phyloP scores from a whole-genome alignment of 2,888 invertebrate genomes.

The Aspidiotus destructor region DNA sequence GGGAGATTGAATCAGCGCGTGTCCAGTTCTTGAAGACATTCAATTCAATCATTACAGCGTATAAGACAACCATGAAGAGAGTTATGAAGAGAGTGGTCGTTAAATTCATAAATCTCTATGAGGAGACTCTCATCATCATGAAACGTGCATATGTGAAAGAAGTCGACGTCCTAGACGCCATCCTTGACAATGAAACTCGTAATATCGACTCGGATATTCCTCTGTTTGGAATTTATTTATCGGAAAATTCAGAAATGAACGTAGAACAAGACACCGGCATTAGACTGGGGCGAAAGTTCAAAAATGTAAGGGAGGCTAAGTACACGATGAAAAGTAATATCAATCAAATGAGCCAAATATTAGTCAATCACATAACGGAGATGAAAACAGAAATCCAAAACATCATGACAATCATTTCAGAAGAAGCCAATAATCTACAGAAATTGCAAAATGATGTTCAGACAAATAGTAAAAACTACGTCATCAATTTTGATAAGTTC shows the following conservation, averaged over 20 bases:
- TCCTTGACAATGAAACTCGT: neutral
- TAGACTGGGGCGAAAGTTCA: too few relatives aligned
- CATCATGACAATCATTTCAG: neutral
- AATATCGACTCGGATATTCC: neutral
- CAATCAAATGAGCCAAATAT: too few relatives aligned
- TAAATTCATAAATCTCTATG: conserved; percentile 11
- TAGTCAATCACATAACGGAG: neutral
- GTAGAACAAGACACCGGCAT: neutral
- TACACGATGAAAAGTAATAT: too few relatives aligned
- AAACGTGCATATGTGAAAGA: conserved; percentile 19
- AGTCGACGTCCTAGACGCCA: conserved; percentile 1
- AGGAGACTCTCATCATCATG: conserved; percentile 11
- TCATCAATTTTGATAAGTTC: neutral
- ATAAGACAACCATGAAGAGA: neutral
- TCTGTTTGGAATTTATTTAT: conserved; percentile 9
- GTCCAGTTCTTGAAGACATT: neutral
- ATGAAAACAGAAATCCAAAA: neutral
- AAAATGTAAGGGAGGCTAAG: too few relatives aligned
- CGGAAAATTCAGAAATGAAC: conserved; percentile 19
- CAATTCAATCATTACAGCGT: conserved; percentile 6
- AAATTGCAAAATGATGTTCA: neutral
- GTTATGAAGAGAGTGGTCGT: conserved; percentile 10
- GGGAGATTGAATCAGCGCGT: conserved; percentile 8
- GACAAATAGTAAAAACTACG: neutral
- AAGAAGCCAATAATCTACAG: neutral